Evolutionary conservation across 2,797 vertebrate genomes (phyloP).

Genomic region (Hylomyscus alleni): DNA sequence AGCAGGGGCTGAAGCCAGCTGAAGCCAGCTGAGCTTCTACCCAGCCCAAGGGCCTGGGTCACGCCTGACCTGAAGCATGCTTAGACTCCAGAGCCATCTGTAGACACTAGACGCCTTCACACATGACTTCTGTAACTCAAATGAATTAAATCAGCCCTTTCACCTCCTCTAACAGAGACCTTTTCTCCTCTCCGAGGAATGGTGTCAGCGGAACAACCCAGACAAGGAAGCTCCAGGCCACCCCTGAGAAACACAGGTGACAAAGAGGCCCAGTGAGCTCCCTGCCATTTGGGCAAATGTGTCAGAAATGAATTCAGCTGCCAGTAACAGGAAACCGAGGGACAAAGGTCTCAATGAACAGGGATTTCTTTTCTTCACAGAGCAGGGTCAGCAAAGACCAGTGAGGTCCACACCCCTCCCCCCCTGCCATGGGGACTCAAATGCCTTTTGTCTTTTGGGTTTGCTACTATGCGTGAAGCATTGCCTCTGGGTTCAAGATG

Average conservation of each 20-base stretch:
- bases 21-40: not conserved
- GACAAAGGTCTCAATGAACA: slow-evolving; percentile 32
- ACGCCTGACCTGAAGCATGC: not conserved
- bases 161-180: not conserved
- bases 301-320: slow-evolving; percentile 64
- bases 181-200: not conserved
- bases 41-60: not conserved
- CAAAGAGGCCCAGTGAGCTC: not conserved
- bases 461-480: not conserved
- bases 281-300: not conserved
- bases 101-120: not conserved
- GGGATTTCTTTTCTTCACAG: slow-evolving; percentile 48
- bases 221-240: not conserved
- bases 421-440: not conserved
- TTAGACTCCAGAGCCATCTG: not conserved
- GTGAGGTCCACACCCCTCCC: not conserved
- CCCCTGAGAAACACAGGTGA: slow-evolving; percentile 28
- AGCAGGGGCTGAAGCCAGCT: not conserved
- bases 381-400: slow-evolving; percentile 7
- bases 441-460: slow-evolving; percentile 31
- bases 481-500: not conserved
- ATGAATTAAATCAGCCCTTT: not conserved
- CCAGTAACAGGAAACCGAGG: slow-evolving; percentile 19
- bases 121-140: not conserved
- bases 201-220: not conserved